Evolutionary conservation across 1,140 invertebrate species (phyloP).

Genomic region (Aphaenogaster ashmeadi): DNA sequence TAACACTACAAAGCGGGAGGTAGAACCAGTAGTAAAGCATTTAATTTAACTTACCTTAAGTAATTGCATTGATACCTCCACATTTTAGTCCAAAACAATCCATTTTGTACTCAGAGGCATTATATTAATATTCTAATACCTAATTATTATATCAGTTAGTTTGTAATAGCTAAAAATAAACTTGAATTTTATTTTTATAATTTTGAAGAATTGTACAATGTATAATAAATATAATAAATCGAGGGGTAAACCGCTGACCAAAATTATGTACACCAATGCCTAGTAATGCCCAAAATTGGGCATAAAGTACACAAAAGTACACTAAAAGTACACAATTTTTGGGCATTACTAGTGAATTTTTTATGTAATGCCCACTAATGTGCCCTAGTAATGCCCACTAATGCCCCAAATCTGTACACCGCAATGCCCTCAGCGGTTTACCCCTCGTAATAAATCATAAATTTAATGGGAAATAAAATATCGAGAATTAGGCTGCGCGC

Average conservation of each 20-base stretch:
- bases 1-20: constrained; percentile 2
- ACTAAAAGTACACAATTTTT: no score
- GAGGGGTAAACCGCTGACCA: no score
- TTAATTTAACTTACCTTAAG: constrained; percentile 20
- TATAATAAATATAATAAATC: not conserved
- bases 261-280: no score
- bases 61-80: not conserved
- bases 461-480: not conserved
- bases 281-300: no score
- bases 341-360: no score
- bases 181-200: not conserved
- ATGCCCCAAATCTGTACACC: no score
- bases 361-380: no score
- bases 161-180: not conserved
- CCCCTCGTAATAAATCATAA: not conserved
- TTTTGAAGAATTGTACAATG: not conserved
- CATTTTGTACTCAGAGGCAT: not conserved
- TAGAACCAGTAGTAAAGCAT: not conserved
- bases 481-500: no score
- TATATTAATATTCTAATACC: not conserved
- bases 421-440: no score
- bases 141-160: not conserved
- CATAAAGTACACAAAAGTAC: no score
- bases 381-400: no score
- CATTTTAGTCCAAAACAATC: not conserved